Evolutionary conservation across 2,888 invertebrate species (phyloP).

Genomic region (Drosophila demipolita): DNA sequence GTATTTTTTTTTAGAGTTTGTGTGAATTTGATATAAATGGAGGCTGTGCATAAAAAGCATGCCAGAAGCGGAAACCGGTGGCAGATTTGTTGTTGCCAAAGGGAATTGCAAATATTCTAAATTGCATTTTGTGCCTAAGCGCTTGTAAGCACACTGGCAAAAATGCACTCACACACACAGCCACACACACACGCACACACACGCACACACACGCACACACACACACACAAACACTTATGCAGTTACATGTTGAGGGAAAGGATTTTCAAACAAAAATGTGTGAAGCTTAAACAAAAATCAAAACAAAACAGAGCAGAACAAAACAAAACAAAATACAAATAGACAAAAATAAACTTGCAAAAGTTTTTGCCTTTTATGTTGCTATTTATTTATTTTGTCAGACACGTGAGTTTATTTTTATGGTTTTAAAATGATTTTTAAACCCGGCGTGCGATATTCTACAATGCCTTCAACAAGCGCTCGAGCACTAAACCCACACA

Average conservation of each 20-base stretch:
- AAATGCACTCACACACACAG: conserved; percentile 2
- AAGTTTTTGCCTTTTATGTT: conserved; percentile 49
- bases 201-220: conserved; percentile 24
- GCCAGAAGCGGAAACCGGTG: conserved; percentile 33
- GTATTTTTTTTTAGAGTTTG: neutral
- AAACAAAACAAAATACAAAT: conserved; percentile 18
- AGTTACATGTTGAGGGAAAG: conserved; percentile 68
- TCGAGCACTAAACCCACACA: conserved; percentile 6
- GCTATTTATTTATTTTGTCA: conserved; percentile 75
- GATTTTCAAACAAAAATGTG: conserved; percentile 75
- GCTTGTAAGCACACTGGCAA: conserved; percentile 21
- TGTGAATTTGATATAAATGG: conserved; percentile 6
- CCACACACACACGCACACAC: conserved; percentile 23
- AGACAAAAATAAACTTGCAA: conserved; percentile 31
- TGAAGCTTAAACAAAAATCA: conserved; percentile 71
- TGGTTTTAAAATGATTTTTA: conserved; percentile 82
- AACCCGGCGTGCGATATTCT: conserved; percentile 49
- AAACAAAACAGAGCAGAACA: conserved; percentile 50
- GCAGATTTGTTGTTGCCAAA: conserved; percentile 66
- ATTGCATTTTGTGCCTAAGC: conserved; percentile 73
- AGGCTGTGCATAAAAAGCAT: conserved; percentile 21
- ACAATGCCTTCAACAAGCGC: conserved; percentile 13
- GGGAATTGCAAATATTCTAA: conserved; percentile 79
- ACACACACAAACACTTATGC: conserved; percentile 24
- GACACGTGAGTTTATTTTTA: conserved; percentile 80